A percentile compares a stretch with the other conserved stretches of the same genome.
Conservation (phyloP, 2,888 invertebrate species). For the Smittia aterrima region DNA sequence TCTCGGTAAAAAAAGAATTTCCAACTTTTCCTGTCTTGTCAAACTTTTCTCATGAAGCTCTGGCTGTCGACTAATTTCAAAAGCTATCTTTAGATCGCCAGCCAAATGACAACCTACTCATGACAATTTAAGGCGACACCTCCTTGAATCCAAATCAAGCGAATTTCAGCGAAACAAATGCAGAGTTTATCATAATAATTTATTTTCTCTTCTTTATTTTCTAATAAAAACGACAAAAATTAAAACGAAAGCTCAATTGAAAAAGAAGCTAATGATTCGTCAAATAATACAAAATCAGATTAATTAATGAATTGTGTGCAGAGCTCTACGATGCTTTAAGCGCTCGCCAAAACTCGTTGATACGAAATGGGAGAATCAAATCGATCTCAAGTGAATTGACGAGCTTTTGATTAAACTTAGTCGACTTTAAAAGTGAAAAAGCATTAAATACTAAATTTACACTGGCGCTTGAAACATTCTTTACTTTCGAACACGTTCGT, state of each 20-base stretch:
- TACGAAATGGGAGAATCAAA: too few relatives aligned
- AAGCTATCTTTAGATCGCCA: background rate
- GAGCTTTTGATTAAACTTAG: background rate
- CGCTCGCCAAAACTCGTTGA: background rate
- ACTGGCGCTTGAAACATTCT: slow-evolving; percentile 25
- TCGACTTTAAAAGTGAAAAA: slow-evolving; percentile 20
- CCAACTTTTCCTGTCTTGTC: too few relatives aligned
- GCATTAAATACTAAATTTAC: slow-evolving; percentile 37
- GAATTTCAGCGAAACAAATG: background rate
- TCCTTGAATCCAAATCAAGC: background rate
- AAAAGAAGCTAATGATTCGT: slow-evolving; percentile 2
- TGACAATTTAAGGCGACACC: background rate
- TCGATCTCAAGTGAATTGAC: background rate
- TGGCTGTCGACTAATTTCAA: background rate
- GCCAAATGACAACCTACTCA: too few relatives aligned
- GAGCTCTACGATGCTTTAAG: background rate
- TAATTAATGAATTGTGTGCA: background rate
- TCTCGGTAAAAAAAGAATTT: too few relatives aligned
- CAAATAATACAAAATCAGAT: slow-evolving; percentile 10
- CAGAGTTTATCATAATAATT: background rate
- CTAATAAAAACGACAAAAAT: slow-evolving; percentile 18
- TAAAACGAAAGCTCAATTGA: background rate
- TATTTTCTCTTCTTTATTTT: slow-evolving; percentile 14
- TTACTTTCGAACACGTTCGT: too few relatives aligned
- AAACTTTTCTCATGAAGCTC: background rate